These are phyloP conservation scores for Eulemur rubriventer DNA, from an alignment of 2,797 vertebrate genomes.

Conservation along the genomic window DNA sequence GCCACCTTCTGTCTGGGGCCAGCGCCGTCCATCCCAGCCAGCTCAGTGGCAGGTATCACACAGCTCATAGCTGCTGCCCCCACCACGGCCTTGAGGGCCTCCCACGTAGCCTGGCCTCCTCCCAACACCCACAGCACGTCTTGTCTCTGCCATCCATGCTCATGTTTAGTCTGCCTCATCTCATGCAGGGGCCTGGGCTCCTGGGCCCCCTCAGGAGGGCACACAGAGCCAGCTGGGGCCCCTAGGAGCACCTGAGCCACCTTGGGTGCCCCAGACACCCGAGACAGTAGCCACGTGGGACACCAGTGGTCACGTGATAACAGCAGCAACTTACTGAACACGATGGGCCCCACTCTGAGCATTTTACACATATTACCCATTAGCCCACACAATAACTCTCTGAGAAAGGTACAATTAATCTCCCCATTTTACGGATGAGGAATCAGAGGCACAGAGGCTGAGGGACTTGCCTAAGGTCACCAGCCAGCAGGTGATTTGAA, in stretches of 20 bases:
- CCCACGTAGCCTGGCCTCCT: not conserved
- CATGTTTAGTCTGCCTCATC: not conserved
- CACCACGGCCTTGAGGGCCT: not conserved
- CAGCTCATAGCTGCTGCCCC: not conserved
- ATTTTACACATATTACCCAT: fast-evolving
- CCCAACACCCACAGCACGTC: not conserved
- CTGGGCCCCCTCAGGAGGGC: not conserved
- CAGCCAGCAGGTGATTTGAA: not conserved
- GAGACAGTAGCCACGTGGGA: not conserved
- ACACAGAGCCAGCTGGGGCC: not conserved
- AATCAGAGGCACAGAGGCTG: not conserved
- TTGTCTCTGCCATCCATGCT: not conserved
- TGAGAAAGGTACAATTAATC: not conserved
- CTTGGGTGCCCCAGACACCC: not conserved
- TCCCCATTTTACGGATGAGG: not conserved
- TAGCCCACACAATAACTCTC: not conserved
- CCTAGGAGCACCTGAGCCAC: not conserved
- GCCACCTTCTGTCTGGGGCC: not conserved
- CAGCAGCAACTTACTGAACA: not conserved
- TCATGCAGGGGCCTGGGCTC: not conserved
- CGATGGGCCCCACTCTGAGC: not conserved
- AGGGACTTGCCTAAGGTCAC: not conserved
- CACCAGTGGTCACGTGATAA: not conserved
- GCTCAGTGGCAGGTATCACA: not conserved
- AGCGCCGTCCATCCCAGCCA: too few species aligned